Base-by-base conservation (phyloP, 2,888 invertebrate genomes). In the Morpho helenor region DNA sequence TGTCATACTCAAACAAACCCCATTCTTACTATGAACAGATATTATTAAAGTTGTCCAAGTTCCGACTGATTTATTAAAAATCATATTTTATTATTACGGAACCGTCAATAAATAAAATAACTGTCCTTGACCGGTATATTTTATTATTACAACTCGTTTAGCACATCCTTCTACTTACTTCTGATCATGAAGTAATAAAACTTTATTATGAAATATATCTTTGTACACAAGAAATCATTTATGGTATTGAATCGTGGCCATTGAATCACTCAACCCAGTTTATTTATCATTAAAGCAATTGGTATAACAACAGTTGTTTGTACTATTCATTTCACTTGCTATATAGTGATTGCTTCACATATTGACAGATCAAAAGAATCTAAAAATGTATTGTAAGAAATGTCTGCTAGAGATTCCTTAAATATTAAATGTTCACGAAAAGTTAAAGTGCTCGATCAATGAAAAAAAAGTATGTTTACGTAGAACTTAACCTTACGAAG, bases 281-380 rank as follows among this genome's bases (percentile, higher is more conserved):
- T 67, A 68, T 59, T 61, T 66, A 62, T 67, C 69, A 64, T 69
- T 68, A 69, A 65, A 65, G 62, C 68, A 70, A 70, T 70, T 70
- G 69, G 62, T 61, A 51, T 58, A 60, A 56, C 57, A 56, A 60
- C 61, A 59, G 62, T 62, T 65, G 58, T 61, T 63, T 58, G 54
- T 61, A 43, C 57, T 61, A 56, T 59, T 56, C 57, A 45, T 56
- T 60, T 56, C 56, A 63, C 58, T 55, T 58, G 44, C 48, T 45
- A 31, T 45, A 41, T 48, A 52, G 47, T 52, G 42, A 41, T 59
- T 56, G 49, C 23, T 49, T 6, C 52, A 39, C 9, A 41, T 16
- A 5, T 31, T 31, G 31, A 31, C 2, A 31, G 31, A 31, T 31
- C 31, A 31, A 5, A 31, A 31, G 31, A 31, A 31, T 31, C 31